These are phyloP conservation scores for Pecten maximus DNA, from an alignment of 2,888 invertebrate species.

Conservation along the genomic window DNA sequence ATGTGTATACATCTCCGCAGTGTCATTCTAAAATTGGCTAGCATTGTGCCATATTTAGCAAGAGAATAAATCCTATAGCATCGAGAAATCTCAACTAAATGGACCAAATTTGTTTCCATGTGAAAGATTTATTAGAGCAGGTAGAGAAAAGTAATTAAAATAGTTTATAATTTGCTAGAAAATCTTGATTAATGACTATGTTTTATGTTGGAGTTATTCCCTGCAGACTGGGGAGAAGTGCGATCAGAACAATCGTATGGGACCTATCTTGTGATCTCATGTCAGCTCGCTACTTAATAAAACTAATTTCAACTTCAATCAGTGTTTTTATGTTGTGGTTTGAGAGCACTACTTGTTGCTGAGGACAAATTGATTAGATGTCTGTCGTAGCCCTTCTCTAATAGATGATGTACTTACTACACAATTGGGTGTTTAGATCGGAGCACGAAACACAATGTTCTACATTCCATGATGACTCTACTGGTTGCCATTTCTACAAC, in stretches of 20 bases:
- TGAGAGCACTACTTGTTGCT: not conserved
- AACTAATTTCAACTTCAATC: constrained; percentile 14
- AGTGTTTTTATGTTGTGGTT: not conserved
- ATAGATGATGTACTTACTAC: constrained; percentile 6
- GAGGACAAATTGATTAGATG: not conserved
- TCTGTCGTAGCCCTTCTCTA: not conserved
- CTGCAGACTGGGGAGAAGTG: not conserved
- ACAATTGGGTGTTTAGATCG: constrained; percentile 6
- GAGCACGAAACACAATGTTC: not conserved
- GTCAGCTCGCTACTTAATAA: not conserved
- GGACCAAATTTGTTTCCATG: not conserved
- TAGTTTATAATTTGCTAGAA: not conserved
- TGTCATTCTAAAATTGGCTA: not conserved
- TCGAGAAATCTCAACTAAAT: not conserved
- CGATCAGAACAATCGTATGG: not conserved
- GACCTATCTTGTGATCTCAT: not conserved
- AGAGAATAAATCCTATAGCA: not conserved
- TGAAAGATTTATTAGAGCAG: not conserved
- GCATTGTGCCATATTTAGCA: not conserved
- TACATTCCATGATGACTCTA: not conserved
- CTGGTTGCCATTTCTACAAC: not conserved
- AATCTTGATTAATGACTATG: not conserved
- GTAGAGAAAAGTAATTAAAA: not conserved
- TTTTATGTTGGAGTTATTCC: not conserved
- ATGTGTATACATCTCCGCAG: not conserved